phyloP scores from a whole-genome alignment of 2,888 invertebrate genomes.

The Lymantria dispar region DNA sequence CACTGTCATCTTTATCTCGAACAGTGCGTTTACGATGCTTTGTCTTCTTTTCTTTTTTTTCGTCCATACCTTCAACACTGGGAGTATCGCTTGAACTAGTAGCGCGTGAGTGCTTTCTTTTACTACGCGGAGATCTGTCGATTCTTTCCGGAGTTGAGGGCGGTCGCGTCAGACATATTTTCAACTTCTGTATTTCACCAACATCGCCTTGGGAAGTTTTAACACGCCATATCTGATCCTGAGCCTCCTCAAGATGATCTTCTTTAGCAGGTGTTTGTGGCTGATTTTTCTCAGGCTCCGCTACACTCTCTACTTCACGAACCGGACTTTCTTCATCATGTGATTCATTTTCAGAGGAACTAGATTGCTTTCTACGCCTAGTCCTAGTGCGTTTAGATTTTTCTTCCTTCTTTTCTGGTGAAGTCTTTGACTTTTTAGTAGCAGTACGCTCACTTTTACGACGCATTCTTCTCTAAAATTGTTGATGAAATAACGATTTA shows the following conservation, averaged over 20 bases:
- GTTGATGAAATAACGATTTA: slow-evolving; percentile 6
- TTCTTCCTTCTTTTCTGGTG: slow-evolving; percentile 84
- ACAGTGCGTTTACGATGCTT: slow-evolving; percentile 63
- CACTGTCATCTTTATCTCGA: slow-evolving; percentile 59
- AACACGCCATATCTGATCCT: slow-evolving; percentile 79
- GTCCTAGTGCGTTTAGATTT: slow-evolving; percentile 79
- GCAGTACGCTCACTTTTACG: slow-evolving; percentile 88
- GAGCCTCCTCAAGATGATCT: slow-evolving; percentile 60
- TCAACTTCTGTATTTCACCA: slow-evolving; percentile 85
- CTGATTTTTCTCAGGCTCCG: slow-evolving; percentile 47
- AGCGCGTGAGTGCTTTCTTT: slow-evolving; percentile 75
- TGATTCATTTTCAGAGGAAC: slow-evolving; percentile 79
- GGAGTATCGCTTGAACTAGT: slow-evolving; percentile 76
- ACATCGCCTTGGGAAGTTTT: slow-evolving; percentile 71
- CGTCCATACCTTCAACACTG: slow-evolving; percentile 68
- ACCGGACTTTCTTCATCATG: slow-evolving; percentile 60
- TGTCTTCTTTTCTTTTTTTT: slow-evolving; percentile 68
- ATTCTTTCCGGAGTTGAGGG: slow-evolving; percentile 78
- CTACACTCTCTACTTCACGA: slow-evolving; percentile 40
- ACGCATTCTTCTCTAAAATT: slow-evolving; percentile 81
- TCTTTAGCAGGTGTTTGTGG: slow-evolving; percentile 57
- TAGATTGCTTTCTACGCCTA: slow-evolving; percentile 80
- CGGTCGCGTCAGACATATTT: slow-evolving; percentile 84
- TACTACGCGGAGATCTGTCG: slow-evolving; percentile 76
- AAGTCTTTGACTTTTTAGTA: slow-evolving; percentile 84